These are phyloP conservation scores for Alouatta caraya DNA, from an alignment of 2,797 vertebrate species.

Conservation along the genomic window DNA sequence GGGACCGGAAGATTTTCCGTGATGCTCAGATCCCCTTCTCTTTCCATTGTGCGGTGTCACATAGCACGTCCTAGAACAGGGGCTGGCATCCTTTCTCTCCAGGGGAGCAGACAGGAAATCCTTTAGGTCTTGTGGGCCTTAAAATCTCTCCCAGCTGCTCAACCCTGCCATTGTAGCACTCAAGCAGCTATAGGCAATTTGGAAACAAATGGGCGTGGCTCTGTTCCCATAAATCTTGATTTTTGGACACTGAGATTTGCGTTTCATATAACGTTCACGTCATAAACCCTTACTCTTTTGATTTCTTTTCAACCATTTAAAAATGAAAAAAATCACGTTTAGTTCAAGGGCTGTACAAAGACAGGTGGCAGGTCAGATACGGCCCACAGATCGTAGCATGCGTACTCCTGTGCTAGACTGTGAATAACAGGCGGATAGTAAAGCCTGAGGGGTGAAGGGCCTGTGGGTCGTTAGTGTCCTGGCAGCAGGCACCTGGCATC, in stretches of 20 bases:
- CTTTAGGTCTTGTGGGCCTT: not conserved
- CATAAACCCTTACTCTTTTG: not conserved
- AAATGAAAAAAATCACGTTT: not conserved
- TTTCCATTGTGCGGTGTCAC: no score
- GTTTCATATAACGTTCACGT: not conserved
- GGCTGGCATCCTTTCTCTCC: not conserved
- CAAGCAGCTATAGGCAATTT: not conserved
- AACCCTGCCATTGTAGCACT: fast-evolving
- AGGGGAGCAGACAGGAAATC: not conserved
- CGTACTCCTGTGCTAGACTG: not conserved
- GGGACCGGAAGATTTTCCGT: not conserved
- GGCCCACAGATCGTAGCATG: fast-evolving
- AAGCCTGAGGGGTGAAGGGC: not conserved
- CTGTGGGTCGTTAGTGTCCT: no score
- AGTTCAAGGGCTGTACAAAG: not conserved
- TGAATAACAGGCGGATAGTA: not conserved
- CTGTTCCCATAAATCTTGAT: not conserved
- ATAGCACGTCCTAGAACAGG: not conserved
- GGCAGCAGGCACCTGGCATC: not conserved
- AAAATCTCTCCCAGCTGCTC: not conserved
- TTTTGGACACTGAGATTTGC: not conserved
- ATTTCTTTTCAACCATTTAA: not conserved
- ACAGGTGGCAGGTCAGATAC: no score
- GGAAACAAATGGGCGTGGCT: not conserved
- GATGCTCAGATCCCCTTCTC: not conserved